Evolutionary conservation across 2,888 invertebrate genomes (phyloP).

Genomic region (Pardosa pseudoannulata): DNA sequence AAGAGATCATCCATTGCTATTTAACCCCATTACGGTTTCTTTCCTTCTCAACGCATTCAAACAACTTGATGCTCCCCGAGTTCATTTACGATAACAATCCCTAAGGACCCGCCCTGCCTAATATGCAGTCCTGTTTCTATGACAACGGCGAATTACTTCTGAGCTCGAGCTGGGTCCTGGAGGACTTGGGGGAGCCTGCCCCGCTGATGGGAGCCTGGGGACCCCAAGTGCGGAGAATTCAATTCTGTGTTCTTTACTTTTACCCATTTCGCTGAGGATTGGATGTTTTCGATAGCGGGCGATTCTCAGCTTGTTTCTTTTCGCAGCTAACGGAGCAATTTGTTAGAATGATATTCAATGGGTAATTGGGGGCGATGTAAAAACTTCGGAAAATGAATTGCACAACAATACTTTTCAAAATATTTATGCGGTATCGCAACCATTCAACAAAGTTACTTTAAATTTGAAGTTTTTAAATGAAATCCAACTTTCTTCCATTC

Average conservation of each 20-base stretch:
- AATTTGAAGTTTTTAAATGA: no score
- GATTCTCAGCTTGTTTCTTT: no score
- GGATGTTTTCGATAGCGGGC: slow-evolving; percentile 16
- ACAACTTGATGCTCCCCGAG: background rate
- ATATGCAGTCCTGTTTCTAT: slow-evolving; percentile 20
- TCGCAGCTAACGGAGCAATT: no score
- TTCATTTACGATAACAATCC: slow-evolving; percentile 19
- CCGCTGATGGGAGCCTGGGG: slow-evolving; percentile 26
- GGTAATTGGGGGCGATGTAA: no score
- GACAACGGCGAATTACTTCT: slow-evolving; percentile 21
- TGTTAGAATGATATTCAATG: no score
- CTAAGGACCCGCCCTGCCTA: background rate
- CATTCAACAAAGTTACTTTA: no score
- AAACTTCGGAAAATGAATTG: no score
- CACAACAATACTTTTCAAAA: no score
- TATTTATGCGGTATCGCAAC: no score
- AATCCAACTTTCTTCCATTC: no score
- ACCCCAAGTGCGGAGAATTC: slow-evolving; percentile 8
- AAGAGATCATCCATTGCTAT: background rate
- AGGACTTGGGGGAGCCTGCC: background rate
- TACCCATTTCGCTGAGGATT: slow-evolving; percentile 13
- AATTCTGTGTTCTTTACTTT: slow-evolving; percentile 29
- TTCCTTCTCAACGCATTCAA: background rate
- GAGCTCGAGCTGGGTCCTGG: background rate
- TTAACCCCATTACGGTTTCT: slow-evolving; percentile 12